Conservation (phyloP, 2,888 invertebrate genomes). For the Dascillus cervinus region DNA sequence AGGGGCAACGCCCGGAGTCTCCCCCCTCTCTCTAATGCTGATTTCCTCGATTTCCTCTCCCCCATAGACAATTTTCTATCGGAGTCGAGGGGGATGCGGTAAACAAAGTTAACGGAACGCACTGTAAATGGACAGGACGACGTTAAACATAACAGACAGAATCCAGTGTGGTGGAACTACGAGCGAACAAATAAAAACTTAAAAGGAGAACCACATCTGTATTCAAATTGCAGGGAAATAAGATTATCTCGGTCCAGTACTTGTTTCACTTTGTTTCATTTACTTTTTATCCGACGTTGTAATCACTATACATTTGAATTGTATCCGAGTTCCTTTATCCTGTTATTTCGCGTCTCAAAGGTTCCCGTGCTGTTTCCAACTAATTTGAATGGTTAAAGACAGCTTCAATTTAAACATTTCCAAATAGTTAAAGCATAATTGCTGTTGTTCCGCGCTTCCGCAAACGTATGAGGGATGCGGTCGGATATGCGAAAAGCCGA, state of each 20-base stretch:
- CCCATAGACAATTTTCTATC: conserved; percentile 9
- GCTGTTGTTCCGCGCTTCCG: too few species aligned
- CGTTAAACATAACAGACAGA: conserved; percentile 11
- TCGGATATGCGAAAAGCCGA: too few species aligned
- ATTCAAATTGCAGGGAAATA: conserved; percentile 21
- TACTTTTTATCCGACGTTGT: conserved; percentile 1
- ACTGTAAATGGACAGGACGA: conserved; percentile 10
- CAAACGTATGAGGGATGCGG: too few species aligned
- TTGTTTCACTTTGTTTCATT: conserved; percentile 8
- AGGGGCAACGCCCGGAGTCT: conserved; percentile 18
- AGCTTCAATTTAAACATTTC: too few species aligned
- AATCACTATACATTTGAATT: conserved; percentile 1
- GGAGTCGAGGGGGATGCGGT: conserved; percentile 10
- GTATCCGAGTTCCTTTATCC: not conserved
- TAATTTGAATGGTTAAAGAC: too few species aligned
- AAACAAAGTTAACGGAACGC: conserved; percentile 15
- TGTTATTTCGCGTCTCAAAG: too few species aligned
- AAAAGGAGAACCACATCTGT: conserved; percentile 17
- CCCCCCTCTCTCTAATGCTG: conserved; percentile 4
- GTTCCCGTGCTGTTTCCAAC: too few species aligned
- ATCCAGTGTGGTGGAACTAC: conserved; percentile 8
- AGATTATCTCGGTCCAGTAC: conserved; percentile 15
- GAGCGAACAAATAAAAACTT: conserved; percentile 10
- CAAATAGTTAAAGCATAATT: too few species aligned
- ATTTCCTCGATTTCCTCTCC: conserved; percentile 5